Evolutionary conservation across 2,113 vertebrate genomes (phyloP), one percentile per base, ranked within the genome.

Genomic region (Solea senegalensis): DNA sequence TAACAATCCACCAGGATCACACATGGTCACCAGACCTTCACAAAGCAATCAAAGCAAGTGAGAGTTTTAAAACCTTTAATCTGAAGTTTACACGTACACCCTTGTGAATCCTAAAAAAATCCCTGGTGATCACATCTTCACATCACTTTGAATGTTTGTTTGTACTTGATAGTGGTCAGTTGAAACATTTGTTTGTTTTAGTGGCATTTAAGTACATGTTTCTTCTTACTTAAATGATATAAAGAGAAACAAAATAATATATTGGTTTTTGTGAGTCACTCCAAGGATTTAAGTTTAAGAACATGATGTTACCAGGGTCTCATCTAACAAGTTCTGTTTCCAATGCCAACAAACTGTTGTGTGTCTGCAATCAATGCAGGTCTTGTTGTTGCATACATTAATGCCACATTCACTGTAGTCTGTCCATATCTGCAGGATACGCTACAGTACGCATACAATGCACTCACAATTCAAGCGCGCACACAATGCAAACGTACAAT

Each of bases 401-500:
- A 62, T 46, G 53, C 48, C 59, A 39, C n/a, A 0, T 26, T 53
- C 44, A 41, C 62, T 48, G 68, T 7, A 45, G 26, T 13, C 49
- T 40, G 28, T 48, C 9, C 9, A n/a, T 40, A 45, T 58, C 46
- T 50, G 39, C 28, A 57, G 43, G 65, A 80, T 45, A 72, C 55
- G n/a, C 67, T 26, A 72, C 43, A 72, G 77, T 78, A 83, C 63
- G 43, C 10, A 65, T 75, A 77, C 63, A 70, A 9, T 40, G 26
- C 34, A 16, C 60, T 46, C 48, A 80, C 69, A 78, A 76, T 66
- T 28, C 60, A 53, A 4, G 3, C 45, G 43, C 49, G 2, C 45
- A 48, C 54, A 71, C 62, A 74, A 63, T 82, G 45, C 65, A 71
- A 3, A 62, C 16, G 51, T 56, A 73, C 69, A 83, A 73, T 43